Evolutionary conservation across 2,113 vertebrate species (phyloP).

Genomic region (Grus americana): DNA sequence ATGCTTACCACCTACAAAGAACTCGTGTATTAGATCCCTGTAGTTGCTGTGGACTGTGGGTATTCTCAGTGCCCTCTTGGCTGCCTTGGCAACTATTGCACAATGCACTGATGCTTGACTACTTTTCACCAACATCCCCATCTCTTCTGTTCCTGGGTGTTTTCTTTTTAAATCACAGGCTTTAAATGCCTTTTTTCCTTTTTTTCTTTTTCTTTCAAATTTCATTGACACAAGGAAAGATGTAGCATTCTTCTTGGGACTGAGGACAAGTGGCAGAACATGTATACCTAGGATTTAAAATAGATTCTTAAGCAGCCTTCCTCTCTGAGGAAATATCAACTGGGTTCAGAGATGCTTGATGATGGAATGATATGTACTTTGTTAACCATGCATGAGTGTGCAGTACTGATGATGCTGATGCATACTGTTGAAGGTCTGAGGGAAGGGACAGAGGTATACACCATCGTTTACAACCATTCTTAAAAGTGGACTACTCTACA

Average conservation of each 20-base stretch:
- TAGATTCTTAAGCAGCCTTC: background rate
- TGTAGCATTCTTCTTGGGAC: background rate
- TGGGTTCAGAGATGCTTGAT: background rate
- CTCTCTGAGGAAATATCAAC: background rate
- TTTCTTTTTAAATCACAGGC: background rate
- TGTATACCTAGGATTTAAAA: background rate
- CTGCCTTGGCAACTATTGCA: background rate
- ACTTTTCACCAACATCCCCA: background rate
- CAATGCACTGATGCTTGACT: background rate
- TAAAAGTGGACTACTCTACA: background rate
- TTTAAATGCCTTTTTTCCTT: background rate
- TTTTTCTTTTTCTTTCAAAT: background rate
- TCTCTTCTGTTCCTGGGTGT: background rate
- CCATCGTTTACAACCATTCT: background rate
- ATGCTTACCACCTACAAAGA: background rate
- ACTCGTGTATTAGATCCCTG: background rate
- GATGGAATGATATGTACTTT: background rate
- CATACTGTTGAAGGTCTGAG: background rate
- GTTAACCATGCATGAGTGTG: background rate
- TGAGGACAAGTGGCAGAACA: background rate
- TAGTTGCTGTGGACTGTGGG: background rate
- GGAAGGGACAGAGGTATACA: background rate
- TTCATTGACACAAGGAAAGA: background rate
- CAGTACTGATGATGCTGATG: background rate
- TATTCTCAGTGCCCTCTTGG: background rate